A percentile compares a stretch with the other conserved stretches of the same genome.
These are phyloP conservation scores for Yponomeuta cagnagella DNA, from an alignment of 2,888 invertebrate genomes.

Conservation along the genomic window DNA sequence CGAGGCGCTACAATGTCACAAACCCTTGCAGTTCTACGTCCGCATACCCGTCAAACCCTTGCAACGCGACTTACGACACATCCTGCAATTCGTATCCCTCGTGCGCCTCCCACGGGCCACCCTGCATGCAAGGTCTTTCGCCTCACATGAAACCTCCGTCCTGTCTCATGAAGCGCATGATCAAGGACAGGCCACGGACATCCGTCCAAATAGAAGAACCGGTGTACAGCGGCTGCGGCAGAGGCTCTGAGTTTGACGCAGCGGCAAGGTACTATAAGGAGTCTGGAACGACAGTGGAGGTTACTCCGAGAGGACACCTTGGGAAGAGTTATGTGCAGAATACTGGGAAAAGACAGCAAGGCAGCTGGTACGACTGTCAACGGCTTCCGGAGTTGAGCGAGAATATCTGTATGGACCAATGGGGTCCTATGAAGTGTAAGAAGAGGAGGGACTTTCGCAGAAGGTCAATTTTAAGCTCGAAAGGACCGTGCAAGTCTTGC, in stretches of 20 bases:
- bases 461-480: not conserved
- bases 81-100: not conserved
- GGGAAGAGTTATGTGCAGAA: not conserved
- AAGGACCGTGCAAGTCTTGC: slow-evolving; percentile 11
- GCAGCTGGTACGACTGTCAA: not conserved
- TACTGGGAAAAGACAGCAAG: not conserved
- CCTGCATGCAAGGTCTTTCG: not conserved
- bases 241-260: too few relatives aligned
- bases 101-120: not conserved
- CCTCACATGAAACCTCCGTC: not conserved
- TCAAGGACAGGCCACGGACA: not conserved
- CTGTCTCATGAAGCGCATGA: not conserved
- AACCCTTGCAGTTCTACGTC: not conserved
- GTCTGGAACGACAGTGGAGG: not conserved
- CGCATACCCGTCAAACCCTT: not conserved
- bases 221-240: not conserved
- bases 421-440: not conserved
- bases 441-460: not conserved
- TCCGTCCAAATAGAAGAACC: not conserved
- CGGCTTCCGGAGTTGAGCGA: not conserved
- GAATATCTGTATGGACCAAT: not conserved
- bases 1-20: not conserved
- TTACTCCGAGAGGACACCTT: not conserved
- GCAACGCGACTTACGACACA: not conserved
- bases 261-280: not conserved